Conservation (phyloP, 2,888 invertebrate genomes). For the Cryptophagus acutangulus region DNA sequence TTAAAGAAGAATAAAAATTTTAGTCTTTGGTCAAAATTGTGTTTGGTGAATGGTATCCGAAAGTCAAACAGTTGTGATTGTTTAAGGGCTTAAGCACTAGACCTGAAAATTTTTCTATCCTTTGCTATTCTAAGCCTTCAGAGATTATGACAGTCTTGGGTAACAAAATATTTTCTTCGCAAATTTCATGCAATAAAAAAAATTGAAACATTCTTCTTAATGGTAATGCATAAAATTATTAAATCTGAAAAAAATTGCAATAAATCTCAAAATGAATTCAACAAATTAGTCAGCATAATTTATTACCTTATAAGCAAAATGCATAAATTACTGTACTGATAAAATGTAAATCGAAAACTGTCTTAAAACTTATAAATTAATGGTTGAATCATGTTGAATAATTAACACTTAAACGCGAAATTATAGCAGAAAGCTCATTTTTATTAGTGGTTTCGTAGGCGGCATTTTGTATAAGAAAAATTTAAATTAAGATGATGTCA, state of each 20-base stretch:
- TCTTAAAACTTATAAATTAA: constrained; percentile 12
- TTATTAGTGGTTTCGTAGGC: constrained; percentile 14
- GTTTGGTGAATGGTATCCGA: constrained; percentile 12
- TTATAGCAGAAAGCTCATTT: constrained; percentile 8
- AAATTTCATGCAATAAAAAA: too few relatives aligned
- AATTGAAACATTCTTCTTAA: too few relatives aligned
- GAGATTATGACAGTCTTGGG: constrained; percentile 25
- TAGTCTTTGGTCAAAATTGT: too few relatives aligned
- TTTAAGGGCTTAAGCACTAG: constrained; percentile 23
- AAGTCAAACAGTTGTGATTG: constrained; percentile 28
- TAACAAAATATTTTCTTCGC: constrained; percentile 8
- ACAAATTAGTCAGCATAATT: too few relatives aligned
- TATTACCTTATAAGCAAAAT: too few relatives aligned
- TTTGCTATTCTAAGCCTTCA: constrained; percentile 23
- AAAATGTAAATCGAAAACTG: constrained; percentile 15
- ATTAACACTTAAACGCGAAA: constrained; percentile 13
- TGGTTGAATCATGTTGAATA: constrained; percentile 15
- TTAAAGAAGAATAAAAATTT: too few relatives aligned
- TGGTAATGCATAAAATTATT: too few relatives aligned
- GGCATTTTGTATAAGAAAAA: constrained; percentile 6
- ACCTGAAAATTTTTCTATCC: constrained; percentile 20
- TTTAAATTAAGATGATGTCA: constrained; percentile 15
- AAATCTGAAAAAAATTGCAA: too few relatives aligned
- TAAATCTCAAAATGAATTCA: too few relatives aligned
- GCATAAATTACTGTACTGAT: constrained; percentile 6